These are phyloP conservation scores for Dolichomitus sp. DNA, from an alignment of 2,888 invertebrate species.

Conservation along the genomic window DNA sequence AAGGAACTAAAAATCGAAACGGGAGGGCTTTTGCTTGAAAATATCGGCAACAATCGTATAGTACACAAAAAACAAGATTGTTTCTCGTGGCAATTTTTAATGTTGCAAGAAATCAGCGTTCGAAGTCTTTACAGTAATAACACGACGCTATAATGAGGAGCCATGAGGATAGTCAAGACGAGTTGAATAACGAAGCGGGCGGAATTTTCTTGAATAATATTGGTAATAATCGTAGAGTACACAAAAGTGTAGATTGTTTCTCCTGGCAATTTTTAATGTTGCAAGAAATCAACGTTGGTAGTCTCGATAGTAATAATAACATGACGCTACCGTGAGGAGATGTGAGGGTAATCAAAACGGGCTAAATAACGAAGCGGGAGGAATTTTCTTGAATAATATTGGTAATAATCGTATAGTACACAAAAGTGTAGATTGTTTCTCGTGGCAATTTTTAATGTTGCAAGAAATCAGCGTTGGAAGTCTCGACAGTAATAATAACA, in stretches of 20 bases:
- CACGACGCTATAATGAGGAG: not conserved
- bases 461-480: not conserved
- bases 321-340: not conserved
- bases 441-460: conserved; percentile 1
- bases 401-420: no score
- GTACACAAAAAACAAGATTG: no score
- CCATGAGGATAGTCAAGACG: not conserved
- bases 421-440: not conserved
- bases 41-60: no score
- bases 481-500: conserved; percentile 11
- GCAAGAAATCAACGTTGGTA: not conserved
- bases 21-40: not conserved
- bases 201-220: not conserved
- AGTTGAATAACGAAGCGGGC: conserved; percentile 25
- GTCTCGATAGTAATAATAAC: conserved; percentile 10
- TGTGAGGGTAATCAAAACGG: not conserved
- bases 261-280: not conserved
- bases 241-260: no score
- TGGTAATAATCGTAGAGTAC: no score
- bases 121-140: conserved; percentile 2
- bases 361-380: conserved; percentile 29
- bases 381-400: not conserved
- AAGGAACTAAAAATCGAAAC: conserved; percentile 17
- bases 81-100: not conserved
- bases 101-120: not conserved